Percentiles rank a stretch among this genome's conserved stretches.
These are phyloP conservation scores for Glyptemys insculpta DNA, from an alignment of 2,797 vertebrate genomes.

Conservation along the genomic window DNA sequence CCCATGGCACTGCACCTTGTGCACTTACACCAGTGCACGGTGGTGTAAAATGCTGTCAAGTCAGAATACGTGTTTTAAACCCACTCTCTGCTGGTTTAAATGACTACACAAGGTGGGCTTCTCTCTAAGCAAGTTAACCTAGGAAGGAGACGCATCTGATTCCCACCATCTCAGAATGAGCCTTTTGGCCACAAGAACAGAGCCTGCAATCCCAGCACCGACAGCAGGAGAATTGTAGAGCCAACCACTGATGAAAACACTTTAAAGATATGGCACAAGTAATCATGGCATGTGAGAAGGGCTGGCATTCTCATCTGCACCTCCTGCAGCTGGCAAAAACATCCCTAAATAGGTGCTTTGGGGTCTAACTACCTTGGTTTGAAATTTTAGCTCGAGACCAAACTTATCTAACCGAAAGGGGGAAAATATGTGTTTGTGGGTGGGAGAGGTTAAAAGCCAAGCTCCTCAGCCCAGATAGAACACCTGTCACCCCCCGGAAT, in stretches of 20 bases:
- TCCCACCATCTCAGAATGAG: accelerated
- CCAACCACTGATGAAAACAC: accelerated
- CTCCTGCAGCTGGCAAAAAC: background rate
- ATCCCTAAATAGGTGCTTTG: background rate
- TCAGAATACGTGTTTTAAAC: accelerated
- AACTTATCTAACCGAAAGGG: background rate
- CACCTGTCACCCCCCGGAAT: background rate
- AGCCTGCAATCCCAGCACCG: background rate
- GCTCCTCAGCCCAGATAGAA: background rate
- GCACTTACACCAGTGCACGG: background rate
- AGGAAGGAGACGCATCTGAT: background rate
- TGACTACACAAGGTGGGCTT: background rate
- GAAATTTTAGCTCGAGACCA: background rate
- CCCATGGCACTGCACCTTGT: background rate
- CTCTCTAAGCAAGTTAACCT: background rate
- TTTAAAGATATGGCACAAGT: accelerated
- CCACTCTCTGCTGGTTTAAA: accelerated
- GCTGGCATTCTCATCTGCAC: background rate
- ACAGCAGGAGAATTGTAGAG: too few relatives aligned
- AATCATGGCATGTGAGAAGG: accelerated
- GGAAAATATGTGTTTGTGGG: background rate
- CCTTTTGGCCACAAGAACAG: background rate
- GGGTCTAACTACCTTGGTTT: accelerated
- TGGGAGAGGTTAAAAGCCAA: background rate
- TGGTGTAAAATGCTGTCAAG: background rate